Evolutionary conservation across 2,113 vertebrate genomes (phyloP).

Genomic region (Casuarius casuarius): DNA sequence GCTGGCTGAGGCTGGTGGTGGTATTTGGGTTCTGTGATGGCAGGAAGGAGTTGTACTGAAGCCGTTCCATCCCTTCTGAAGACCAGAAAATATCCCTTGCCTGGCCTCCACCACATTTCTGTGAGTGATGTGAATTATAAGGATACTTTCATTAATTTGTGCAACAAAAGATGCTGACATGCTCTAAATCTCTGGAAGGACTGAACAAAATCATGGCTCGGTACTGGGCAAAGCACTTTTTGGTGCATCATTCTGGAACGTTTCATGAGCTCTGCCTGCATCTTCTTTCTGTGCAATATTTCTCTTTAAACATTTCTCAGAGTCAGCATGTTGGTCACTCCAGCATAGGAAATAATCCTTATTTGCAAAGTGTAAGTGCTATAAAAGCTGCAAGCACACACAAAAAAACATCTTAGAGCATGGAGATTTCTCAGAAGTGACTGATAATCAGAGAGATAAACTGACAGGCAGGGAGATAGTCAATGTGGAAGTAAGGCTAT

Average conservation of each 20-base stretch:
- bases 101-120: neutral
- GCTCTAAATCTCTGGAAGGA: neutral
- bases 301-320: neutral
- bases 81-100: neutral
- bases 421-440: neutral
- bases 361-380: neutral
- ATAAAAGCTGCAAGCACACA: neutral
- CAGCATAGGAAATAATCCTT: neutral
- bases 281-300: neutral
- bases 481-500: neutral
- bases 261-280: neutral
- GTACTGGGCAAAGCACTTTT: neutral
- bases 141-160: neutral
- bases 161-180: neutral
- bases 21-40: neutral
- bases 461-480: neutral
- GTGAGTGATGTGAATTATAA: neutral
- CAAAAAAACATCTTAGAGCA: neutral
- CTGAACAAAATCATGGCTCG: fast-evolving
- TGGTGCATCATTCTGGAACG: neutral
- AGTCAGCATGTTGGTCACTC: neutral
- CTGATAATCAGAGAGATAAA: neutral
- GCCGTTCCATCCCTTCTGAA: neutral
- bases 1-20: neutral
- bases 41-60: neutral